Percentiles rank a stretch among this genome's conserved stretches.
These are phyloP conservation scores for Lepidocolaptes lacrymiger DNA, from an alignment of 2,797 vertebrate genomes.

Conservation along the genomic window DNA sequence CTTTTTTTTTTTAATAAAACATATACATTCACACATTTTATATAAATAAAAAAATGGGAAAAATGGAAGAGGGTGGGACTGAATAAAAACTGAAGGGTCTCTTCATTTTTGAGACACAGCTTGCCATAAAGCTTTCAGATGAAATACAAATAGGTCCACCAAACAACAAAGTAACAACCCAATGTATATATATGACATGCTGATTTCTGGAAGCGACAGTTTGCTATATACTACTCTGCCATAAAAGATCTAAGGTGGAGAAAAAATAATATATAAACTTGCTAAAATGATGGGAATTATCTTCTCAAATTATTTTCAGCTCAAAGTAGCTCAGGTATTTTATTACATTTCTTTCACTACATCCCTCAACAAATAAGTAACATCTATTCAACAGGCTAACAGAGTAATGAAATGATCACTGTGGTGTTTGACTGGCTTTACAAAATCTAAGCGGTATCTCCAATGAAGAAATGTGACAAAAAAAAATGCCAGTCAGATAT, in stretches of 20 bases:
- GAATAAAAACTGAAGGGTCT: background rate
- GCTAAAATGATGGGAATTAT: background rate
- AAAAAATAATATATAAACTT: background rate
- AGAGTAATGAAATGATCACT: background rate
- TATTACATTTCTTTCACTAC: background rate
- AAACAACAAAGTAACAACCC: background rate
- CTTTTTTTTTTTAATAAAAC: background rate
- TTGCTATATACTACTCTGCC: background rate
- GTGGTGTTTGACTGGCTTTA: background rate
- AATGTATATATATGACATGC: background rate
- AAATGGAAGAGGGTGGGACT: background rate
- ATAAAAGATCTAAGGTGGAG: background rate
- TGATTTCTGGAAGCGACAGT: background rate
- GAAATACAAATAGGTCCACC: background rate
- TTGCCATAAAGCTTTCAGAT: background rate
- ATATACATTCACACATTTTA: fast-evolving
- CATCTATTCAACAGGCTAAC: background rate
- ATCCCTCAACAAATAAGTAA: background rate
- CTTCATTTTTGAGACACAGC: background rate
- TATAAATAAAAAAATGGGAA: background rate
- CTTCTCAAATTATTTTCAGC: background rate
- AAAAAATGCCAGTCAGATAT: background rate
- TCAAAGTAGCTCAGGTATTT: background rate
- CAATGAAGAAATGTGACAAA: background rate
- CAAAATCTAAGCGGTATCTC: background rate